Evolutionary conservation across 2,888 invertebrate species (phyloP), one percentile per base, ranked within the genome.

Genomic region (Drosophila emarginata): DNA sequence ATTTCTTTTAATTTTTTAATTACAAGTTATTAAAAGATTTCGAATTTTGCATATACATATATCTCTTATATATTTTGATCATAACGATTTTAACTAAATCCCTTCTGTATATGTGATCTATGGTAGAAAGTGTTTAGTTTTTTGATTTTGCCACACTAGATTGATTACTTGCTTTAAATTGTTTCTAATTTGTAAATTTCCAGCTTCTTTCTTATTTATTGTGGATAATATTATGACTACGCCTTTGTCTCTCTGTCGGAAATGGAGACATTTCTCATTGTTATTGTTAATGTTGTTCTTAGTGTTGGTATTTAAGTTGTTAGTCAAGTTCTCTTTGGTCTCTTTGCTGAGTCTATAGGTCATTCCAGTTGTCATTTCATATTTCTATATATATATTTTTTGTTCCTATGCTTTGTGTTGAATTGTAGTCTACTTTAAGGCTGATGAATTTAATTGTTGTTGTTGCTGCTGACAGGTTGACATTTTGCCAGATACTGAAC

Each of bases 231-330:
- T 12, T n/a, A 2, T 0, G 21, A 14, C 52, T 14, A 53, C 9
- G 53, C 53, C 28, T 26, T 12, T 53, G 54, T 3, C 21, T 45
- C 11, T 21, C 0, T 9, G 12, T 45, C 45, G 12, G 56, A 52
- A 45, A 52, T 50, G 12, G 53, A 63, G 59, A 54, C 56, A 59
- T 54, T 60, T 71, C 53, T 54, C 61, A 39, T 61, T 64, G 23
- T 59, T 67, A 37, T 58, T 63, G 32, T 32, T 32, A 9, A 32
- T 9, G 32, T 9, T 9, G 62, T 70, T 69, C 65, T 66, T 63
- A 72, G 69, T 65, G 68, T 78, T 28, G 53, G 79, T 72, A 87
- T 83, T 85, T 87, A 84, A 76, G 84, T 81, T 78, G 79, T 79
- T 81, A 78, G 78, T 66, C 78, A 72, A 74, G 72, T 74, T 64